phyloP scores from a whole-genome alignment of 2,888 invertebrate species.

The Oscheius sp. region DNA sequence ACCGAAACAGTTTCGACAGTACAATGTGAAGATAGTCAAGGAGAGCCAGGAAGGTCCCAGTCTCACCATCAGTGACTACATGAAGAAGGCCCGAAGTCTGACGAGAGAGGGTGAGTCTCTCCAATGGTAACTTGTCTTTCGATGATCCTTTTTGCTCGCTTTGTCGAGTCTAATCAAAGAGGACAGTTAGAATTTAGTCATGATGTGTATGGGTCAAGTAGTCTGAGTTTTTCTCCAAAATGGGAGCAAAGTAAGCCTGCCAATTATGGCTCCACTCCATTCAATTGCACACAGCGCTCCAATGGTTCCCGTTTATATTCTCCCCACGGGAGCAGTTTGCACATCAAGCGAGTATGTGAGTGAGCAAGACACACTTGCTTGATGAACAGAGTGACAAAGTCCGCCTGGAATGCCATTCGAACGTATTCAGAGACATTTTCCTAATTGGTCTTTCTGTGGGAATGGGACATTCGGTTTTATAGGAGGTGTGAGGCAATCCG shows the following conservation, averaged over 20 bases:
- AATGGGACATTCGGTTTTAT: too few relatives aligned
- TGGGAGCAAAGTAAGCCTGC: constrained; percentile 1
- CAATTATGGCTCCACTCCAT: constrained; percentile 31
- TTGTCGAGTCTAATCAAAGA: too few relatives aligned
- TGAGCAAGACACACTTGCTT: neutral
- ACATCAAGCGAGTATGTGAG: constrained; percentile 24
- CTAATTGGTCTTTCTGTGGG: too few relatives aligned
- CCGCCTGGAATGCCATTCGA: too few relatives aligned
- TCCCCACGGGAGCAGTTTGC: constrained; percentile 12
- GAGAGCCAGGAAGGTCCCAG: constrained; percentile 41
- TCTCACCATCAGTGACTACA: constrained; percentile 44
- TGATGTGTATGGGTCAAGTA: too few relatives aligned
- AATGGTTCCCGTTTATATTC: constrained; percentile 31
- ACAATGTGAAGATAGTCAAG: constrained; percentile 55
- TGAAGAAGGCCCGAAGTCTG: constrained; percentile 50
- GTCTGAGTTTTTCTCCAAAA: too few relatives aligned
- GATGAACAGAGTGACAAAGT: too few relatives aligned
- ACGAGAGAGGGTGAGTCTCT: constrained; percentile 45
- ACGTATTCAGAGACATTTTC: too few relatives aligned
- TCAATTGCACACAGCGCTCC: constrained; percentile 31
- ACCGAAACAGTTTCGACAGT: constrained; percentile 57
- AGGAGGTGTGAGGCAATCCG: too few relatives aligned
- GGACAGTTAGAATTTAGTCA: too few relatives aligned
- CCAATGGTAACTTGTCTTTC: too few relatives aligned
- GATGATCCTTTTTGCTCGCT: too few relatives aligned